Conservation (phyloP, 1,140 invertebrate species). For the Latrodectus geometricus region DNA sequence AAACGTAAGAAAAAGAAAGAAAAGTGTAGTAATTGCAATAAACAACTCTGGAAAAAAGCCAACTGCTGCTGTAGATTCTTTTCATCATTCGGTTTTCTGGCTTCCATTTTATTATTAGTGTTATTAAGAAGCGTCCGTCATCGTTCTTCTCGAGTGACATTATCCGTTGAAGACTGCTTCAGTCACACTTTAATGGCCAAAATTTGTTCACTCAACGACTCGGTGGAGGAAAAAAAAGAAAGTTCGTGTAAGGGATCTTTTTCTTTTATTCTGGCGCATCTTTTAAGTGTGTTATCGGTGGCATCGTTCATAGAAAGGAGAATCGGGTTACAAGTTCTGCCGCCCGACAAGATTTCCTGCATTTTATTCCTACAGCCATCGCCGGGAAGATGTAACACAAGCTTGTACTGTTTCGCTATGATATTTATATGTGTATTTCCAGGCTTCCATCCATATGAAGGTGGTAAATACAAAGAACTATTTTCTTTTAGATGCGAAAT, state of each 20-base stretch:
- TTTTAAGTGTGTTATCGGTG: slow-evolving; percentile 17
- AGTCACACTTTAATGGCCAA: slow-evolving; percentile 44
- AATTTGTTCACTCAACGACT: slow-evolving; percentile 45
- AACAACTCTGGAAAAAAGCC: slow-evolving; percentile 44
- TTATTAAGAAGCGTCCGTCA: slow-evolving; percentile 34
- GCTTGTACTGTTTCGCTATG: too few species aligned
- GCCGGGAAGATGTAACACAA: too few species aligned
- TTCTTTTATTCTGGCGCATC: slow-evolving; percentile 11
- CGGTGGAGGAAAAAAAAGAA: slow-evolving; percentile 19
- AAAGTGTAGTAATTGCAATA: slow-evolving; percentile 31
- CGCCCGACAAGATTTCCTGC: too few species aligned
- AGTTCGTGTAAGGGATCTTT: slow-evolving; percentile 16
- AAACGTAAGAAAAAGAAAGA: not conserved
- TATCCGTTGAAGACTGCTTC: slow-evolving; percentile 14
- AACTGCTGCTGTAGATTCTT: slow-evolving; percentile 29
- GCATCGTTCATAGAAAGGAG: slow-evolving; percentile 7
- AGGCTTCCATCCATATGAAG: too few species aligned
- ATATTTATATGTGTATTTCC: too few species aligned
- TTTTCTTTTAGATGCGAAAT: too few species aligned
- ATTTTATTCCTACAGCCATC: too few species aligned
- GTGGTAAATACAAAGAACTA: too few species aligned
- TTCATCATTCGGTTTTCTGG: not conserved
- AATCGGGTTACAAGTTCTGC: slow-evolving; percentile 22
- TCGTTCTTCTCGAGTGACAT: slow-evolving; percentile 32
- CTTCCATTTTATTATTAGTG: slow-evolving; percentile 46